Evolutionary conservation across 2,113 vertebrate species (phyloP).

Genomic region (Trachemys scripta): DNA sequence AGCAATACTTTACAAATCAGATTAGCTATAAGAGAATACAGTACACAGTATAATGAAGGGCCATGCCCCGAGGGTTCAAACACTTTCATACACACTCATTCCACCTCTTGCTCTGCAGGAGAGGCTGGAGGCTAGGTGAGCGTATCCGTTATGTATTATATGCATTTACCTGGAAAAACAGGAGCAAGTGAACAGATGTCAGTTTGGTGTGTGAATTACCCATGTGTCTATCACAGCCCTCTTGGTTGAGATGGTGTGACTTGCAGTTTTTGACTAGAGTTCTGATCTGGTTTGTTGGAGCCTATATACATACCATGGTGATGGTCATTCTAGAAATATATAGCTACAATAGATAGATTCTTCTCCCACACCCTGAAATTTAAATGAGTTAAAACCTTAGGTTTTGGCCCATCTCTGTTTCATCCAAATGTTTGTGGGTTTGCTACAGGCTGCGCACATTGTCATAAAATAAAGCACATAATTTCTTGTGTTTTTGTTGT

Average conservation of each 20-base stretch:
- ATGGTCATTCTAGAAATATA: background rate
- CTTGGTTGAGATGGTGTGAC: background rate
- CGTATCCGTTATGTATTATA: rapidly evolving
- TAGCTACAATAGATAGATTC: background rate
- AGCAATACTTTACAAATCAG: background rate
- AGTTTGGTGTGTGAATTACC: background rate
- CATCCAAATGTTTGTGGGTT: background rate
- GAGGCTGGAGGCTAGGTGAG: background rate
- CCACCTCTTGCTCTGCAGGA: background rate
- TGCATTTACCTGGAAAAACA: background rate
- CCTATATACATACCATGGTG: constrained; percentile 25
- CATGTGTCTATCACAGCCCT: background rate
- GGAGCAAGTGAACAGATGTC: background rate
- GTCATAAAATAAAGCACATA: background rate
- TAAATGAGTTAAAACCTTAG: background rate
- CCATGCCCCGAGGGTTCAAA: background rate
- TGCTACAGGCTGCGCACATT: background rate
- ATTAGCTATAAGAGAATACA: background rate
- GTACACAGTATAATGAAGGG: background rate
- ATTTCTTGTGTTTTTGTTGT: background rate
- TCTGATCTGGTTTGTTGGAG: constrained; percentile 20
- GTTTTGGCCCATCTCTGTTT: background rate
- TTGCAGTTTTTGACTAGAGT: background rate
- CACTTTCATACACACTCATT: background rate
- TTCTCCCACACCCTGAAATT: background rate